Conservation (phyloP, 2,888 invertebrate species). For the Cryptosula pallasiana region DNA sequence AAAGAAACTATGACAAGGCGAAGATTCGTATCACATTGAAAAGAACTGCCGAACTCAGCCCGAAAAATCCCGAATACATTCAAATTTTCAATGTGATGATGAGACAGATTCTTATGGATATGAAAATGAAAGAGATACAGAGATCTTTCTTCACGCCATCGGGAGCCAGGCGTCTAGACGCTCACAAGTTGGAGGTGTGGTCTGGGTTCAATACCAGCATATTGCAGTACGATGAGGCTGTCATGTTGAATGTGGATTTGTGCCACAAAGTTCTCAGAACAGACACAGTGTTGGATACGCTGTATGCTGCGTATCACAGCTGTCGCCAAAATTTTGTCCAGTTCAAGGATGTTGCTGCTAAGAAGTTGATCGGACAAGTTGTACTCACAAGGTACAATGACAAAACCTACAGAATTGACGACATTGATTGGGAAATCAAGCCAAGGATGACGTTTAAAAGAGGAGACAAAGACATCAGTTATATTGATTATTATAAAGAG, state of each 20-base stretch:
- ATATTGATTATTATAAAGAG: slow-evolving; percentile 71
- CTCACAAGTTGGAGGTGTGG: slow-evolving; percentile 35
- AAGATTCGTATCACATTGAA: slow-evolving; percentile 39
- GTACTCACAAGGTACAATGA: slow-evolving; percentile 84
- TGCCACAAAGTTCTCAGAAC: slow-evolving; percentile 79
- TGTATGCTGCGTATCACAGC: slow-evolving; percentile 37
- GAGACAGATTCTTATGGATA: slow-evolving; percentile 33
- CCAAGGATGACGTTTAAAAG: slow-evolving; percentile 66
- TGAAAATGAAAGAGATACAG: slow-evolving; percentile 45
- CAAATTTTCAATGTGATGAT: slow-evolving; percentile 48
- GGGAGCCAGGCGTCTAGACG: slow-evolving; percentile 28
- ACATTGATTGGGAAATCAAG: slow-evolving; percentile 70
- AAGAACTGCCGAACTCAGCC: slow-evolving; percentile 39
- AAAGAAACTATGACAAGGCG: slow-evolving; percentile 33
- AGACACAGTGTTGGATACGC: slow-evolving; percentile 66
- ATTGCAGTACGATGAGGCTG: slow-evolving; percentile 38
- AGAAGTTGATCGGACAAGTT: slow-evolving; percentile 63
- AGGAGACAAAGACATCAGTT: slow-evolving; percentile 57
- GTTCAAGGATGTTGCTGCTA: slow-evolving; percentile 57
- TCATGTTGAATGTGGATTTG: slow-evolving; percentile 61
- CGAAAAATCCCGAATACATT: slow-evolving; percentile 37
- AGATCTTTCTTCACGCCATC: slow-evolving; percentile 42
- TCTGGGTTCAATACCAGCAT: slow-evolving; percentile 46
- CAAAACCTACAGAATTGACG: slow-evolving; percentile 78
- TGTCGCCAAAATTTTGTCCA: slow-evolving; percentile 33